phyloP scores from a whole-genome alignment of 2,113 vertebrate species.

The Telmatochromis sp. region DNA sequence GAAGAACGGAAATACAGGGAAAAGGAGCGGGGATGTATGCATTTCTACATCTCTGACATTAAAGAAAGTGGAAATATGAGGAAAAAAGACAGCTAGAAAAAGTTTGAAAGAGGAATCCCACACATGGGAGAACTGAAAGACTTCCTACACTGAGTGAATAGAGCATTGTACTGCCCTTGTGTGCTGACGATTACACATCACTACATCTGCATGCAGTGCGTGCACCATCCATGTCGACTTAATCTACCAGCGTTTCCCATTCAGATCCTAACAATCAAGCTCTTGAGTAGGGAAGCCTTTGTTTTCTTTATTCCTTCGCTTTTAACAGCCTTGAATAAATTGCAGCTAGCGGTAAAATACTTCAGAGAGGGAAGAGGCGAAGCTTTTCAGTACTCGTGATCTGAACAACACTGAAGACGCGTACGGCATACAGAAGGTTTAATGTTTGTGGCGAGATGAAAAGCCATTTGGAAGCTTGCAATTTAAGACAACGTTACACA shows the following conservation, averaged over 20 bases:
- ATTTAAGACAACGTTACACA: not conserved
- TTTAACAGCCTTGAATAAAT: conserved; percentile 22
- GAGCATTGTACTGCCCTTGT: not conserved
- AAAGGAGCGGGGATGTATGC: not conserved
- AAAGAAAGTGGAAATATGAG: not conserved
- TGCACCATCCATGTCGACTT: not conserved
- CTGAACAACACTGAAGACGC: not conserved
- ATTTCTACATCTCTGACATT: not conserved
- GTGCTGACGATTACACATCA: conserved; percentile 20
- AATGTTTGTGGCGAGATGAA: not conserved
- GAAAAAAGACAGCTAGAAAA: not conserved
- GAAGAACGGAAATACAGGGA: not conserved
- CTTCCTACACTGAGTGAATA: not conserved
- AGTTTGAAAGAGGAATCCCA: not conserved
- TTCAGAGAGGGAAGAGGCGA: conserved; percentile 5
- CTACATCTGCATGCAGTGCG: not conserved
- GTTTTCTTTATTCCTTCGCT: not conserved
- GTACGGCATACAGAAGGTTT: not conserved
- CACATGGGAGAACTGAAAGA: not conserved
- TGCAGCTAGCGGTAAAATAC: not conserved
- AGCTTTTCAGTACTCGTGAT: not conserved
- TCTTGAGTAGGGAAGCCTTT: not conserved
- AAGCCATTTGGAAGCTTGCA: not conserved
- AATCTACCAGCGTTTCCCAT: conserved; percentile 1
- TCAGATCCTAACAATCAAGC: conserved; percentile 19